Evolutionary conservation across 2,797 vertebrate species (phyloP).

Genomic region (Lates japonicus): DNA sequence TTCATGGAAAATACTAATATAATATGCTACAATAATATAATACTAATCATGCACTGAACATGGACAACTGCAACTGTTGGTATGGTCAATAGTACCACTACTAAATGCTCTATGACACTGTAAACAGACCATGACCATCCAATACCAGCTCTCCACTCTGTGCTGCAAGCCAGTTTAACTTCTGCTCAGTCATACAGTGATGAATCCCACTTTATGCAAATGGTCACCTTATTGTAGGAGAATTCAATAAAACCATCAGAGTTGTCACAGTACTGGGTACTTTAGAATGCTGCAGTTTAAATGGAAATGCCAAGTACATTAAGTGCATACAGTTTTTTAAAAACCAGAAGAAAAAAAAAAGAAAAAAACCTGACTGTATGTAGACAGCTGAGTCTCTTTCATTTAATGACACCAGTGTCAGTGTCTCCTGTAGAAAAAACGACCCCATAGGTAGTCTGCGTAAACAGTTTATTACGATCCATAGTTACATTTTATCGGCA

Average conservation of each 20-base stretch:
- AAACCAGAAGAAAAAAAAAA: not conserved
- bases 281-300: conserved; percentile 26
- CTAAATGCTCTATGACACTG: too few relatives aligned
- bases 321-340: conserved; percentile 21
- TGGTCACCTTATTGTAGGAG: conserved; percentile 25
- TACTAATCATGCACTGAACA: too few relatives aligned
- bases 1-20: not conserved
- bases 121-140: not conserved
- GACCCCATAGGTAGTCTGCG: too few relatives aligned
- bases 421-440: not conserved
- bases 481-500: not conserved
- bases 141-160: conserved; percentile 8
- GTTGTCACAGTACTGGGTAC: conserved; percentile 1
- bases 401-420: not conserved
- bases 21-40: too few relatives aligned
- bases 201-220: conserved; percentile 30
- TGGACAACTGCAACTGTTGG: too few relatives aligned
- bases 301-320: conserved; percentile 56
- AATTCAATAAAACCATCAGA: conserved; percentile 10
- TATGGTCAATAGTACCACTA: too few relatives aligned
- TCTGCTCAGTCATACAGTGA: not conserved
- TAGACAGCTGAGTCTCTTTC: conserved; percentile 4
- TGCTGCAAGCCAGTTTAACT: not conserved
- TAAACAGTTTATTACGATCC: not conserved
- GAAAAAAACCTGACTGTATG: conserved; percentile 29